These are phyloP conservation scores for Pachyseris speciosa DNA, from an alignment of 64 coral and sea anemone genomes.

Conservation along the genomic window DNA sequence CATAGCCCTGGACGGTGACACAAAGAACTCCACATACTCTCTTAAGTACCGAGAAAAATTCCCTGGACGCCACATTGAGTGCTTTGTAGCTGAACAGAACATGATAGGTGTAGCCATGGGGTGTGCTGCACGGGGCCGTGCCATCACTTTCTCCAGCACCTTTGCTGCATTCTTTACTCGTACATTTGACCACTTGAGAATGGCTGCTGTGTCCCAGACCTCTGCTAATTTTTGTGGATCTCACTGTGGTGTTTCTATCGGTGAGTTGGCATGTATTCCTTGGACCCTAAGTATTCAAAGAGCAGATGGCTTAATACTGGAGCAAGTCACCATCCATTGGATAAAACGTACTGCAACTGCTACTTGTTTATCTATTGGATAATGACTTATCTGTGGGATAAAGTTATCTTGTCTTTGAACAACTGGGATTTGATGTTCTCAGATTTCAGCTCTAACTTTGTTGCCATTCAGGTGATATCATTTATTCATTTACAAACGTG, in stretches of 20 bases:
- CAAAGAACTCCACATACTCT: constrained; percentile 94
- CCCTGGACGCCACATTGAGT: constrained; percentile 85
- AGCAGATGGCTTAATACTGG: too few relatives aligned
- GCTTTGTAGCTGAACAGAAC: constrained; percentile 98
- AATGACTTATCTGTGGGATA: too few relatives aligned
- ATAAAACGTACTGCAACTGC: too few relatives aligned
- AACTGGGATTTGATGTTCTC: too few relatives aligned
- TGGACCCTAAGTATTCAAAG: too few relatives aligned
- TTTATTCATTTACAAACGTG: too few relatives aligned
- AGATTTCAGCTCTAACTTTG: too few relatives aligned
- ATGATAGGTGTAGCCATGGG: constrained; percentile 95
- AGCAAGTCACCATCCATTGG: background rate
- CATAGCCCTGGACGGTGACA: constrained; percentile 90
- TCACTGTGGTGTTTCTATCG: constrained; percentile 95
- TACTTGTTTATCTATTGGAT: too few relatives aligned
- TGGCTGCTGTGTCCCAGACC: constrained; percentile 89
- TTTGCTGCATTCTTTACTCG: constrained; percentile 94
- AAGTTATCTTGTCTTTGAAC: too few relatives aligned
- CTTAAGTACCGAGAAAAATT: constrained; percentile 75
- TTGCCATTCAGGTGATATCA: too few relatives aligned
- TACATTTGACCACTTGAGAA: constrained; percentile 94
- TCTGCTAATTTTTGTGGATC: constrained; percentile 96
- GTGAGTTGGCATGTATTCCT: constrained; percentile 17
- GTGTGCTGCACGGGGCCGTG: constrained; percentile 78
- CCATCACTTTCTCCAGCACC: constrained; percentile 94